These are phyloP conservation scores for Pelochelys cantorii DNA, from an alignment of 2,797 vertebrate genomes.

Conservation along the genomic window DNA sequence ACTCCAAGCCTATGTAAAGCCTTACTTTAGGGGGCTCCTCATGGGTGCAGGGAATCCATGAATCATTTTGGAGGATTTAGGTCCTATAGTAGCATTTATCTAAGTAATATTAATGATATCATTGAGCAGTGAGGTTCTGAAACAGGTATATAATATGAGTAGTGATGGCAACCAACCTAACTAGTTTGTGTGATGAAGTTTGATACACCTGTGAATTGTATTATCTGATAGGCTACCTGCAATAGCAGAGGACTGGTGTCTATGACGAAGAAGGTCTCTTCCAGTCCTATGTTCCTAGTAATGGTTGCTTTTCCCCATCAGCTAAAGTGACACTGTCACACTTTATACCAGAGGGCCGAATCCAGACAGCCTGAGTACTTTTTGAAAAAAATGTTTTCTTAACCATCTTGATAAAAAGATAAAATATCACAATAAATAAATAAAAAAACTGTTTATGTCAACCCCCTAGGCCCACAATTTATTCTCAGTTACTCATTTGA, in stretches of 20 bases:
- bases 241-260: not conserved
- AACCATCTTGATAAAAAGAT: not conserved
- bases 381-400: not conserved
- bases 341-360: not conserved
- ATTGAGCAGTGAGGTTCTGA: not conserved
- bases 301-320: not conserved
- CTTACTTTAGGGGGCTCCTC: not conserved
- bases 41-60: not conserved
- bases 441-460: not conserved
- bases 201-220: not conserved
- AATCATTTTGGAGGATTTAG: not conserved
- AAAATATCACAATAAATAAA: not conserved
- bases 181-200: not conserved
- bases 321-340: not conserved
- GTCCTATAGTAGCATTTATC: not conserved
- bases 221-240: not conserved
- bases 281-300: not conserved
- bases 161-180: not conserved
- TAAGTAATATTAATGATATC: not conserved
- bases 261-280: not conserved
- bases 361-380: not conserved
- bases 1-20: not conserved
- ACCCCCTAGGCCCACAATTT: not conserved
- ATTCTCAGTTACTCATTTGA: not conserved
- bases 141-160: not conserved